A percentile compares a stretch with the other conserved stretches of the same genome.
These are phyloP conservation scores for Galeopterus variegatus DNA, from an alignment of 2,113 vertebrate species.

Conservation along the genomic window DNA sequence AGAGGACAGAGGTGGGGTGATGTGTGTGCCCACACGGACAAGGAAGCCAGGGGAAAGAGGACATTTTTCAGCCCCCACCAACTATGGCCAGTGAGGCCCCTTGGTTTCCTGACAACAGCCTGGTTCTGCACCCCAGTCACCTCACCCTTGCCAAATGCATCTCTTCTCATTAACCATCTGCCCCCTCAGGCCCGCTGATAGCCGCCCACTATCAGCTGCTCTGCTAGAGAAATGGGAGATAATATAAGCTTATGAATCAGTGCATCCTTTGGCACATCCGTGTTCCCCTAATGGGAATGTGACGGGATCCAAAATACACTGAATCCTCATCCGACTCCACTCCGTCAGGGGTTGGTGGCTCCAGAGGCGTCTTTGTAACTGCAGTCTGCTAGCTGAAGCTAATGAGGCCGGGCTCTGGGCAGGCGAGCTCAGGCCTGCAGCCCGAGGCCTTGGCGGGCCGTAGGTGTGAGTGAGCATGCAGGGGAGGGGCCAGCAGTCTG, in stretches of 20 bases:
- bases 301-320: constrained; percentile 69
- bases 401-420: neutral
- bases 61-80: neutral
- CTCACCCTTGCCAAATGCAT: constrained; percentile 6
- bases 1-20: neutral
- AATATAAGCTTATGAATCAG: constrained; percentile 81
- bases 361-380: constrained; percentile 58
- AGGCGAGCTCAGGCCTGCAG: neutral
- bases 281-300: constrained; percentile 51
- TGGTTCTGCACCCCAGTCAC: neutral
- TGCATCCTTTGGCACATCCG: constrained; percentile 75
- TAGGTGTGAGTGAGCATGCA: neutral
- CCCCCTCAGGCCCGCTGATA: constrained; percentile 69
- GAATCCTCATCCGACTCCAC: constrained; percentile 27
- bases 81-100: neutral
- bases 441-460: neutral
- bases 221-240: constrained; percentile 74
- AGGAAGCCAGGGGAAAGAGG: neutral
- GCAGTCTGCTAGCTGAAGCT: neutral
- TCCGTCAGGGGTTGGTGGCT: neutral
- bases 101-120: neutral
- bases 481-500: neutral
- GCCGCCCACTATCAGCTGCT: constrained; percentile 80
- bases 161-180: constrained; percentile 85
- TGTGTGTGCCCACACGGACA: neutral